Evolutionary conservation across 2,888 invertebrate species (phyloP).

Genomic region (Hypolimnas misippus): DNA sequence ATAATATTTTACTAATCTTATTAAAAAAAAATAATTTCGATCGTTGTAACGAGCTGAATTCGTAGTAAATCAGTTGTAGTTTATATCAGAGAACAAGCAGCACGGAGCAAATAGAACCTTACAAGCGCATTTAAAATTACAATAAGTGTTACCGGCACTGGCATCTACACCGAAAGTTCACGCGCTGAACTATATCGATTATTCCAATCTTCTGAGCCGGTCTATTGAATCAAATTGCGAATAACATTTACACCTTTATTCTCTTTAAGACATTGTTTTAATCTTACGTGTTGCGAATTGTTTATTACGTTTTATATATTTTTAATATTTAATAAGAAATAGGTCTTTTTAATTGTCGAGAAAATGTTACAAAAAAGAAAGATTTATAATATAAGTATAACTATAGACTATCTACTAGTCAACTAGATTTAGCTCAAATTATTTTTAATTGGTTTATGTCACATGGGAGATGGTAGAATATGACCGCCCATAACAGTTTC

Average conservation of each 20-base stretch:
- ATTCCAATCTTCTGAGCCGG: conserved; percentile 37
- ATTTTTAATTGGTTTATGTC: too few species aligned
- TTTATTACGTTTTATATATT: too few species aligned
- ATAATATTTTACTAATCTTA: too few species aligned
- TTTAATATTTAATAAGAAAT: too few species aligned
- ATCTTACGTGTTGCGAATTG: too few species aligned
- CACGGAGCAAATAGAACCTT: conserved; percentile 49
- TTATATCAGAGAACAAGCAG: conserved; percentile 38
- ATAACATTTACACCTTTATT: conserved; percentile 13
- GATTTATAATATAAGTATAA: too few species aligned
- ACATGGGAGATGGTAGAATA: too few species aligned
- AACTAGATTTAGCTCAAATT: too few species aligned
- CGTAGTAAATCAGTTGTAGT: conserved; percentile 42
- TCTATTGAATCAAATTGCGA: conserved; percentile 37
- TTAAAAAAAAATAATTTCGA: conserved; percentile 8
- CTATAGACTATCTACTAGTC: too few species aligned
- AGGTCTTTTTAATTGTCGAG: too few species aligned
- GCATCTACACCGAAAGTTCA: conserved; percentile 68
- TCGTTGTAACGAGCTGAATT: conserved; percentile 11
- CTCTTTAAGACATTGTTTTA: neutral
- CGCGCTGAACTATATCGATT: conserved; percentile 49
- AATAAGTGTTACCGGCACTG: conserved; percentile 68
- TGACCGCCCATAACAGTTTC: too few species aligned
- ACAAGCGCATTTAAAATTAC: conserved; percentile 77
- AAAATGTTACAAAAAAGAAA: too few species aligned